These are phyloP conservation scores for Cynoglossus semilaevis DNA, from an alignment of 2,113 vertebrate species.

Conservation along the genomic window DNA sequence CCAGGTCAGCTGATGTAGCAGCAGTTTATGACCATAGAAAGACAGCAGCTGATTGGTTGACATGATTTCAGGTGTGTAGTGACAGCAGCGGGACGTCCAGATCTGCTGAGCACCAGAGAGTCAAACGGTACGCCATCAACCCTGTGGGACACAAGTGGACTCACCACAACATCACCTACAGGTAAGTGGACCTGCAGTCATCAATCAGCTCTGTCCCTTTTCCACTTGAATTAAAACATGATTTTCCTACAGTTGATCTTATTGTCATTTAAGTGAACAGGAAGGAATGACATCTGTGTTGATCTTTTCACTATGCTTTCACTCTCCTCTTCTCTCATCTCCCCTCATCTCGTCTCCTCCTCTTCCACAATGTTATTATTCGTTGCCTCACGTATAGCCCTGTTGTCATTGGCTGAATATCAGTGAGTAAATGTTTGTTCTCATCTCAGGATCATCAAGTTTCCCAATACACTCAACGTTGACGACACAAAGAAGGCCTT, in stretches of 20 bases:
- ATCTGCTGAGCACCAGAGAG: not conserved
- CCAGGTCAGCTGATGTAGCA: not conserved
- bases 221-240: no score
- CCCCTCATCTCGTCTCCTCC: no score
- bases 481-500: slow-evolving; percentile 79
- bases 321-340: no score
- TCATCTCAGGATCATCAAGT: slow-evolving; percentile 71
- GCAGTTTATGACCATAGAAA: not conserved
- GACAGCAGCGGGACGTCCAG: slow-evolving; percentile 1
- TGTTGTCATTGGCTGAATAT: not conserved
- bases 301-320: no score
- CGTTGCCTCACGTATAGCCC: no score
- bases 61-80: slow-evolving; percentile 13
- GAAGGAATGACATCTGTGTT: no score
- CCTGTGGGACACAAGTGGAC: slow-evolving; percentile 64
- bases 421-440: not conserved
- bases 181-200: slow-evolving; percentile 12
- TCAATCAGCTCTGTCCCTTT: no score
- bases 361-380: no score
- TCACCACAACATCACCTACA: slow-evolving; percentile 66
- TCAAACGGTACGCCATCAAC: slow-evolving; percentile 62
- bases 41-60: slow-evolving; percentile 1
- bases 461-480: slow-evolving; percentile 78
- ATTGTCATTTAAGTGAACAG: no score
- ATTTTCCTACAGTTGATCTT: no score